phyloP scores from a whole-genome alignment of 2,888 invertebrate species.

The Amphipyra berbera region DNA sequence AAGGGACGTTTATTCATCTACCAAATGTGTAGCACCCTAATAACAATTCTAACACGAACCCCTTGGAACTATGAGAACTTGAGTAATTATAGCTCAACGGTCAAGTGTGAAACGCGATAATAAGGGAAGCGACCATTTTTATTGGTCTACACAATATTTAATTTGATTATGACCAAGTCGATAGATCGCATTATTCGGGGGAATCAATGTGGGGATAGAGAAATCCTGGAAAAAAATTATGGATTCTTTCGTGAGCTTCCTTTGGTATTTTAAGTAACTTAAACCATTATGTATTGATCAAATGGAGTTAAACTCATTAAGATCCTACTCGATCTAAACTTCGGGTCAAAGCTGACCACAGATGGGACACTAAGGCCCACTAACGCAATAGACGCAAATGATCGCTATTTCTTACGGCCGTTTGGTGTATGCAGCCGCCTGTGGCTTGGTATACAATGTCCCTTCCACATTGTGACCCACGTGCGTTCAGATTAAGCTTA shows the following conservation, averaged over 20 bases:
- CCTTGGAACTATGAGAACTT: constrained; percentile 78
- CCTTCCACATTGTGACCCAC: no score
- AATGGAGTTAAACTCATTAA: no score
- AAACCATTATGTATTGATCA: no score
- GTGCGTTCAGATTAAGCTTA: no score
- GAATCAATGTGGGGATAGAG: constrained; percentile 21
- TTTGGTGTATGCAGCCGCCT: no score
- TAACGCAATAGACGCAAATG: no score
- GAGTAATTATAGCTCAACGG: constrained; percentile 77
- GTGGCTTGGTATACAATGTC: no score
- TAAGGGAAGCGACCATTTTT: constrained; percentile 74
- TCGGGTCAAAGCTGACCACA: no score
- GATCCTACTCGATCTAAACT: no score
- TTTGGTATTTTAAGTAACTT: no score
- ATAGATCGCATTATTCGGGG: constrained; percentile 40
- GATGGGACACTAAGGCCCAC: no score
- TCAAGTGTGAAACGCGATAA: constrained; percentile 84
- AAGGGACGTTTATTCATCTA: constrained; percentile 41
- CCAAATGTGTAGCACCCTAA: constrained; percentile 57
- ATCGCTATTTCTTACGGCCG: no score
- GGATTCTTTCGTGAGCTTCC: neutral
- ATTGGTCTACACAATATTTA: constrained; percentile 69
- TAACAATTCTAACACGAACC: constrained; percentile 55
- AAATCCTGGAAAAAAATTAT: constrained; percentile 7
- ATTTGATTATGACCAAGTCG: constrained; percentile 76